Evolutionary conservation across 2,113 vertebrate genomes (phyloP).

Genomic region (Pituophis catenifer): DNA sequence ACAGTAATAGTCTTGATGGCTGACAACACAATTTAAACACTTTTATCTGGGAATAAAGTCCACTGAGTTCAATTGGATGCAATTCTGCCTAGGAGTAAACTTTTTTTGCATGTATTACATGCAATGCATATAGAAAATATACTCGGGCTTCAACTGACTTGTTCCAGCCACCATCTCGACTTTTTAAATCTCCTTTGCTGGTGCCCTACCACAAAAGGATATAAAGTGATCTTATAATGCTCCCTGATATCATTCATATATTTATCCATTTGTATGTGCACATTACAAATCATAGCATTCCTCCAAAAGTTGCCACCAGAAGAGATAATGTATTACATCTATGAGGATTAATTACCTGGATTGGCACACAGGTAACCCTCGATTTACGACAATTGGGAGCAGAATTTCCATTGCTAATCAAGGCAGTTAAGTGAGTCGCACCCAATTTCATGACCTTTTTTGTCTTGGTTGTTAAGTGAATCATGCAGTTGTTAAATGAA

Average conservation of each 20-base stretch:
- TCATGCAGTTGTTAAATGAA: neutral
- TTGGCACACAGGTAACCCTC: neutral
- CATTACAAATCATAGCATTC: neutral
- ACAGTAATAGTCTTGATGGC: neutral
- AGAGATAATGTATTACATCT: neutral
- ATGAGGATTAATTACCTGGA: neutral
- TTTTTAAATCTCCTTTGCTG: neutral
- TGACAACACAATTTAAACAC: neutral
- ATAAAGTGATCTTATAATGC: neutral
- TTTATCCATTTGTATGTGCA: neutral
- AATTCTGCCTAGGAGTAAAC: neutral
- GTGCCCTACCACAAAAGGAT: neutral
- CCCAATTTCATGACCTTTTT: neutral
- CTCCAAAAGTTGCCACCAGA: neutral
- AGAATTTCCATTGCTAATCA: neutral
- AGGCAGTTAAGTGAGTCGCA: neutral
- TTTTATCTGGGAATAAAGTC: neutral
- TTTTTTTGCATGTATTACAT: neutral
- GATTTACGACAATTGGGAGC: neutral
- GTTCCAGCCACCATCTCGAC: neutral
- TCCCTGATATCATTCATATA: neutral
- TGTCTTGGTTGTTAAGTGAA: neutral
- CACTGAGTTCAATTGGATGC: neutral
- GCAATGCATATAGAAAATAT: neutral
- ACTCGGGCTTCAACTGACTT: neutral